Conservation (phyloP, 2,888 invertebrate genomes). For the Magallana nippona region DNA sequence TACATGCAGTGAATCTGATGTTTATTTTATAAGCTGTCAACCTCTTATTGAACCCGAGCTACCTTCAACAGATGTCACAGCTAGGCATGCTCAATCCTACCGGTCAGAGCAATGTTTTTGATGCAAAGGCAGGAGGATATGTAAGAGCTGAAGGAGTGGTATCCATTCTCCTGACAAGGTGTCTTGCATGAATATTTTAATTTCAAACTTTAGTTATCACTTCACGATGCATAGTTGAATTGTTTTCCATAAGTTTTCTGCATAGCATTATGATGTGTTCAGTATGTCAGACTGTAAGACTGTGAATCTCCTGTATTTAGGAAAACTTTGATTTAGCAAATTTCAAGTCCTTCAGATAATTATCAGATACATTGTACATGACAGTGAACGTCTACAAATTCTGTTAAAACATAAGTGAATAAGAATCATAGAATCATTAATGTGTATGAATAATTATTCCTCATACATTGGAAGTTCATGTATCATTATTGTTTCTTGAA, state of each 20-base stretch:
- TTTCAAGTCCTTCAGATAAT: too few relatives aligned
- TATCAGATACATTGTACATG: too few relatives aligned
- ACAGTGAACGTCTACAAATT: too few relatives aligned
- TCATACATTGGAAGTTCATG: neutral
- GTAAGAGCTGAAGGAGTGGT: slow-evolving; percentile 66
- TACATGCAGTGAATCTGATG: neutral
- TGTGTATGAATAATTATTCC: neutral
- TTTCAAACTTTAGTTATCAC: too few relatives aligned
- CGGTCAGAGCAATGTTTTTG: slow-evolving; percentile 95
- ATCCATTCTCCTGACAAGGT: slow-evolving; percentile 62
- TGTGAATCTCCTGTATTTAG: too few relatives aligned
- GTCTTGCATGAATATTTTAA: neutral
- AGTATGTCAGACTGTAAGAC: too few relatives aligned
- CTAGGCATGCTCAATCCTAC: slow-evolving; percentile 93
- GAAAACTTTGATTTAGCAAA: too few relatives aligned
- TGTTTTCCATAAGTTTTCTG: too few relatives aligned
- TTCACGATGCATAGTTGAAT: too few relatives aligned
- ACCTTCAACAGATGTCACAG: slow-evolving; percentile 93
- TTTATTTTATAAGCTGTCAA: slow-evolving; percentile 58
- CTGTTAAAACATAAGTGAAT: too few relatives aligned
- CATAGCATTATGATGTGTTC: too few relatives aligned
- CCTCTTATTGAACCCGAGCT: slow-evolving; percentile 60
- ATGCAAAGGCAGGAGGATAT: slow-evolving; percentile 82
- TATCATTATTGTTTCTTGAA: neutral
- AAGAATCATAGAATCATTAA: too few relatives aligned